phyloP scores from a whole-genome alignment of 2,888 invertebrate species.

The Orchesellides sinensis region DNA sequence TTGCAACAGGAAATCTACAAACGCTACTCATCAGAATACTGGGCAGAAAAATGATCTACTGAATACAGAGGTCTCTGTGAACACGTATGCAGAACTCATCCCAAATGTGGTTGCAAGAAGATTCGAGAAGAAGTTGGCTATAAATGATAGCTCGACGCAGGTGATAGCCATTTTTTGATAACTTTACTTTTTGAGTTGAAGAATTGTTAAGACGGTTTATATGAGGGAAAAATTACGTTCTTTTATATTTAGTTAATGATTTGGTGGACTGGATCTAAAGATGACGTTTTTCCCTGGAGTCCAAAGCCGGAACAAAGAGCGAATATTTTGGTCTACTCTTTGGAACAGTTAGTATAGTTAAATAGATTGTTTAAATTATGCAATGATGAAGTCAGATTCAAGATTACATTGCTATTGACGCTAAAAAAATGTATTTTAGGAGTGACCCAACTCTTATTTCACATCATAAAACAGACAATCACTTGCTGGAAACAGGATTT shows the following conservation, averaged over 20 bases:
- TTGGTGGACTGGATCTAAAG: conserved; percentile 73
- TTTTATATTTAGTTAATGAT: conserved; percentile 65
- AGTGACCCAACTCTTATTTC: conserved; percentile 65
- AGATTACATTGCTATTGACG: neutral
- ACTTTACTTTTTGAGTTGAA: neutral
- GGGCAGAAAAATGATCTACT: conserved; percentile 38
- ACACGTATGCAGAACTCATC: conserved; percentile 67
- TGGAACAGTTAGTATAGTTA: conserved; percentile 60
- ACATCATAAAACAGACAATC: conserved; percentile 71
- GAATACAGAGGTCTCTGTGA: conserved; percentile 69
- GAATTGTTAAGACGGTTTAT: neutral
- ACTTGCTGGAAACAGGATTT: conserved; percentile 69
- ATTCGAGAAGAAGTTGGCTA: conserved; percentile 66
- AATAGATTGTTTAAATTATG: neutral
- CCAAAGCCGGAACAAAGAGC: conserved; percentile 72
- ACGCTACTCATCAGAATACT: conserved; percentile 12
- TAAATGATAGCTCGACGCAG: conserved; percentile 66
- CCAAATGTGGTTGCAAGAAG: conserved; percentile 65
- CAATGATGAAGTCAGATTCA: neutral
- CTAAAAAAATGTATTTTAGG: no score
- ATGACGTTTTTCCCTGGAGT: conserved; percentile 74
- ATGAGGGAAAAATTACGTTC: neutral
- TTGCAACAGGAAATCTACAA: neutral
- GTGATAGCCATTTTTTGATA: no score
- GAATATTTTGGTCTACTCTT: conserved; percentile 69